Conservation (phyloP, 2,888 invertebrate genomes). For the Choristoneura rosaceana region DNA sequence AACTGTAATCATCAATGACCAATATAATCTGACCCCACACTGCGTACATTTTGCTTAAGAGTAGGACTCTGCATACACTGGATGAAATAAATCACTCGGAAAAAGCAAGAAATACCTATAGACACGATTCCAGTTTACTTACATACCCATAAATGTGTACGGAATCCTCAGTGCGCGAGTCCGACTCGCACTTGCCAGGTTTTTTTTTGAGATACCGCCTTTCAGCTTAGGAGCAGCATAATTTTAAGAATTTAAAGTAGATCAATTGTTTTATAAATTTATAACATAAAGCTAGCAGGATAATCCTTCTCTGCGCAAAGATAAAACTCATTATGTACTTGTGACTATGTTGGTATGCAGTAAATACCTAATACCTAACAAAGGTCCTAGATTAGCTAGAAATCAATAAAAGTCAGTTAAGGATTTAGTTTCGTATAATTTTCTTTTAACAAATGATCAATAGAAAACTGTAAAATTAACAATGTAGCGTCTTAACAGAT, state of each 20-base stretch:
- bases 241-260: background rate
- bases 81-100: too few species aligned
- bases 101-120: too few species aligned
- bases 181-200: too few species aligned
- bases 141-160: too few species aligned
- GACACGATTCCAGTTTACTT: too few species aligned
- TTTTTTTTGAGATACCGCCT: too few species aligned
- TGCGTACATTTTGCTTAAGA: too few species aligned
- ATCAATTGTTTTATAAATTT: background rate
- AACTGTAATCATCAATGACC: too few species aligned
- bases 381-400: conserved; percentile 35
- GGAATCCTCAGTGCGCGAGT: too few species aligned
- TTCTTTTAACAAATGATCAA: conserved; percentile 86
- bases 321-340: background rate
- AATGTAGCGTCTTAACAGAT: conserved; percentile 85
- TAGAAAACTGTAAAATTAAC: conserved; percentile 86
- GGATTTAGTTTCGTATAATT: conserved; percentile 86
- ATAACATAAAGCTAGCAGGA: background rate
- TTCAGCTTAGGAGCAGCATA: too few species aligned
- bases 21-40: too few species aligned
- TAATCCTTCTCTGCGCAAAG: background rate
- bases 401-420: conserved; percentile 73
- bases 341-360: conserved; percentile 7
- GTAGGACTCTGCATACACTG: too few species aligned
- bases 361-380: background rate